Evolutionary conservation across 2,113 vertebrate genomes (phyloP), one percentile per base, ranked within the genome.

Genomic region (Chrysochloris asiatica): DNA sequence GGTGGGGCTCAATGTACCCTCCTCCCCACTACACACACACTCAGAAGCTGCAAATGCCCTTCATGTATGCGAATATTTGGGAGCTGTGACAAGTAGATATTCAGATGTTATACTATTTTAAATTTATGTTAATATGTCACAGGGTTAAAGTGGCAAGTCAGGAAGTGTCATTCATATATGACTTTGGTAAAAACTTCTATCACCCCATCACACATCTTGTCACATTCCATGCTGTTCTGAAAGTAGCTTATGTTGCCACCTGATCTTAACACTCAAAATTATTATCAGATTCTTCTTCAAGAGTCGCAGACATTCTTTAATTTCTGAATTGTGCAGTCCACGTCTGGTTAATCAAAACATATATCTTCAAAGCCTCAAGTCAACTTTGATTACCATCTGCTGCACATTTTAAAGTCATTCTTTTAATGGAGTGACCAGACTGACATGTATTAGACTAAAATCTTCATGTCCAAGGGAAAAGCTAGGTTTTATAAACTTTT

Each of bases 371-470:
- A 93, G 80, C 80, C 77, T 94, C 86, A n/a, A 92, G 90, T 95
- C 83, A 87, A 61, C 86, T 96, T 92, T 93, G 83, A 95, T 94
- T 84, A 79, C 94, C 90, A 95, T 95, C 96, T 97, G 95, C 94
- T 89, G 36, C 50, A 75, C 52, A 91, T 86, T 92, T 83, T 48
- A 94, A 93, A 86, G 90, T 71, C 80, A 72, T 92, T 94, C 85
- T 65, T 80, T 21, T 88, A 94, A 85, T 41, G 22, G 77, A 92
- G 41, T 94, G 92, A 41, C 90, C 90, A 95, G 81, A 87, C 69
- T 92, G 86, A 83, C 72, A 80, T 61, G 78, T 84, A 71, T 86
- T 86, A 67, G 48, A 88, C 43, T 71, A 78, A 95, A 95, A 84
- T 5, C 73, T 81, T 82, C 48, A 56, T 85, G 90, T 92, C 92